Conservation (phyloP, 2,113 vertebrate genomes). For the Dunckerocampus dactyliophorus region DNA sequence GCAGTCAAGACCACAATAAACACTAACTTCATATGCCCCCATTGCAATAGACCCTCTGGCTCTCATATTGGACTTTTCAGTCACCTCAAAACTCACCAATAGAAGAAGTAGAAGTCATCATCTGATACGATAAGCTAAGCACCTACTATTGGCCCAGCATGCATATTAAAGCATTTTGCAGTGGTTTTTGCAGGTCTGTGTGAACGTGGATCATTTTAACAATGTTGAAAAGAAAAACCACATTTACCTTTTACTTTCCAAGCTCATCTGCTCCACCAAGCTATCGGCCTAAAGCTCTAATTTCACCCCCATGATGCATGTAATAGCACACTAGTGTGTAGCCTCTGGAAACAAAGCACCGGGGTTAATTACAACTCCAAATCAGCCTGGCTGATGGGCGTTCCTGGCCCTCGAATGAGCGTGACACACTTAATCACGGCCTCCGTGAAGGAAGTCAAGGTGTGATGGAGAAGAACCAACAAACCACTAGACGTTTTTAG, state of each 20-base stretch:
- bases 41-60: no score
- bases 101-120: no score
- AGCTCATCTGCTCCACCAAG: slow-evolving; percentile 27
- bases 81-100: no score
- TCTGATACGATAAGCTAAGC: no score
- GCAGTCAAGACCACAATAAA: no score
- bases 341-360: slow-evolving; percentile 57
- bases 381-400: slow-evolving; percentile 57
- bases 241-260: not conserved
- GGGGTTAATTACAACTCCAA: slow-evolving; percentile 69
- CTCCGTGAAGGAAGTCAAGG: slow-evolving; percentile 52
- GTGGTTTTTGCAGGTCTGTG: no score
- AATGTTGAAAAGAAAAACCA: no score
- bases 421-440: slow-evolving; percentile 47
- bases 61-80: no score
- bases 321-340: slow-evolving; percentile 52
- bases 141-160: no score
- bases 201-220: no score
- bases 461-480: slow-evolving; percentile 61
- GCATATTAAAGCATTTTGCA: no score
- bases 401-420: slow-evolving; percentile 29
- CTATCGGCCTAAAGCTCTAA: slow-evolving; percentile 36
- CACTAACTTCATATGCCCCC: no score
- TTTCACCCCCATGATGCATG: slow-evolving; percentile 44
- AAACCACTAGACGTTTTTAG: slow-evolving; percentile 57